These are phyloP conservation scores for Drosophila melanocephala DNA, from an alignment of 2,888 invertebrate species.

Conservation along the genomic window DNA sequence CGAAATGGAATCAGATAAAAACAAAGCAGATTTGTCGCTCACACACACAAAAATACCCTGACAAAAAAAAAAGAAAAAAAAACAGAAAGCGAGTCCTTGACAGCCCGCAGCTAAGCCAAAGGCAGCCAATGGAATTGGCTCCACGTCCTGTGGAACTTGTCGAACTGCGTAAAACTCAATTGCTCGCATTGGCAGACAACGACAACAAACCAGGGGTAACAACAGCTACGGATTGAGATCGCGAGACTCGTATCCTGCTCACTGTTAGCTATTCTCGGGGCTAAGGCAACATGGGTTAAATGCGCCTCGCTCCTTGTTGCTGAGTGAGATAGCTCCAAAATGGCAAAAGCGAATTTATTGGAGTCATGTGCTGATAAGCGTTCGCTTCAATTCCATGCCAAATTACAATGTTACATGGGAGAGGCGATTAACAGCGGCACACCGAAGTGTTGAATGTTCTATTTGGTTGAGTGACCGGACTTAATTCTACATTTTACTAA, in stretches of 20 bases:
- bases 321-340: constrained; percentile 70
- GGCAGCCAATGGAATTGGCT: constrained; percentile 44
- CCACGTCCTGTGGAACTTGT: constrained; percentile 61
- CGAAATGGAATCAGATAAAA: constrained; percentile 78
- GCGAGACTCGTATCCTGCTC: constrained; percentile 7
- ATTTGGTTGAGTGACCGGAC: background rate
- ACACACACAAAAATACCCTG: constrained; percentile 32
- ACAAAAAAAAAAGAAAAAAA: constrained; percentile 26
- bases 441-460: constrained; percentile 40
- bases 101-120: constrained; percentile 65
- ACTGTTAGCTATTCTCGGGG: constrained; percentile 12
- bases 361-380: constrained; percentile 80
- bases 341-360: constrained; percentile 78
- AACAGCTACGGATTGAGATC: constrained; percentile 57
- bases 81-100: constrained; percentile 33
- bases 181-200: constrained; percentile 63
- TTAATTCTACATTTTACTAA: background rate
- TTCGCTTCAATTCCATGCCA: constrained; percentile 71
- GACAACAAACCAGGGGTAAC: constrained; percentile 16
- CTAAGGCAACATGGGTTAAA: constrained; percentile 62
- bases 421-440: constrained; percentile 3
- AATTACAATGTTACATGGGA: constrained; percentile 74
- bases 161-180: constrained; percentile 81
- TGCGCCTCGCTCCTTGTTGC: constrained; percentile 41
- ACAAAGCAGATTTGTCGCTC: constrained; percentile 81